Percentiles rank a stretch among this genome's conserved stretches.
Conservation (phyloP, 2,113 vertebrate genomes). For the Cochlearius cochlearius region DNA sequence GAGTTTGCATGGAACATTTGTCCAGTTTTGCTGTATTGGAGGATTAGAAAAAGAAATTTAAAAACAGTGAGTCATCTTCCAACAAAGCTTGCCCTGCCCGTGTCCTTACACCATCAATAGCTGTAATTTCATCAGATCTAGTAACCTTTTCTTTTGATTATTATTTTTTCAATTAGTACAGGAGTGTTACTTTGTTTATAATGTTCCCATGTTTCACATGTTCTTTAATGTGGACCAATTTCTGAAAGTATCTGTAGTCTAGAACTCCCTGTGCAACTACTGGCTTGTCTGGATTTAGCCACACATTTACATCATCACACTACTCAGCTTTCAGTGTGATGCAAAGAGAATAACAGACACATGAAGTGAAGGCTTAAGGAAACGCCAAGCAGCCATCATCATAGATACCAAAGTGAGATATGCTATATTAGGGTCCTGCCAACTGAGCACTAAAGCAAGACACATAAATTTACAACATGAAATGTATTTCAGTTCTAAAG, state of each 20-base stretch:
- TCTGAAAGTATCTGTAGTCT: neutral
- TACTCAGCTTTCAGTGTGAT: neutral
- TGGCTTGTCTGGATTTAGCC: neutral
- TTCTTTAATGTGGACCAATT: neutral
- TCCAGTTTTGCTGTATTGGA: neutral
- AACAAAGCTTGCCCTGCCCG: neutral
- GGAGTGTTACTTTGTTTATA: neutral
- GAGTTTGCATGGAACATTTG: neutral
- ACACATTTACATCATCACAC: neutral
- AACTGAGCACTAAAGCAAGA: neutral
- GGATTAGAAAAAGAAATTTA: neutral
- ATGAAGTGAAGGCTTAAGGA: neutral
- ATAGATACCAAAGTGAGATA: neutral
- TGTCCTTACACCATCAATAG: neutral
- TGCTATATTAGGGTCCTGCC: neutral
- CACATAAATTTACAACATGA: neutral
- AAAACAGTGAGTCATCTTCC: neutral
- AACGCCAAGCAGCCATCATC: neutral
- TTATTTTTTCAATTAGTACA: neutral
- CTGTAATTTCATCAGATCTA: neutral
- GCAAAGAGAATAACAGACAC: neutral
- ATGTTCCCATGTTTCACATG: neutral
- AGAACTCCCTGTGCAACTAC: neutral
- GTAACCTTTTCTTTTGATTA: neutral
- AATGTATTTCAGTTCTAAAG: neutral